Conservation (phyloP, 2,888 invertebrate species). For the Rutpela maculata region DNA sequence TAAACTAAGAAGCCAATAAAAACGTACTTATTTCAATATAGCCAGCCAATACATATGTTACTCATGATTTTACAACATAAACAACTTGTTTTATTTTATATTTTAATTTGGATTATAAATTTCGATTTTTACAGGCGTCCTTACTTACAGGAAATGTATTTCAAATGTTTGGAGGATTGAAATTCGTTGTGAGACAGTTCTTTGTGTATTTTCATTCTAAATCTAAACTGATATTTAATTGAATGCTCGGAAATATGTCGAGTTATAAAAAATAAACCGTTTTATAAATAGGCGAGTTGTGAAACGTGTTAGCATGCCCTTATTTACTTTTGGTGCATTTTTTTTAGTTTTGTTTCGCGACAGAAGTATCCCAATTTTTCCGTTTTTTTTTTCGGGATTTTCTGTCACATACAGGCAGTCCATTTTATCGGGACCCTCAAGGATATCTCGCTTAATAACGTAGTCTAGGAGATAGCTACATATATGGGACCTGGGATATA, state of each 20-base stretch:
- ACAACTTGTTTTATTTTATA: conserved; percentile 38
- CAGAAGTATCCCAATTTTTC: too few species aligned
- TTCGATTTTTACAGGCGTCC: conserved; percentile 19
- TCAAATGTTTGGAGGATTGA: conserved; percentile 33
- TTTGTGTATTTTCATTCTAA: conserved; percentile 28
- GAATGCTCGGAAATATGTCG: conserved; percentile 10
- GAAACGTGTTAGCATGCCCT: too few species aligned
- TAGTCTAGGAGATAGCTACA: too few species aligned
- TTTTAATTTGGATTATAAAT: conserved; percentile 34
- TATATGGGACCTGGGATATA: too few species aligned
- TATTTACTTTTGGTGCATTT: too few species aligned
- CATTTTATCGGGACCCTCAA: too few species aligned
- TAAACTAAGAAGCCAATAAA: conserved; percentile 54
- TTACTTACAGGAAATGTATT: conserved; percentile 28
- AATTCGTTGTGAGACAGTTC: conserved; percentile 4
- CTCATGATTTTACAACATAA: conserved; percentile 45
- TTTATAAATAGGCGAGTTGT: conserved; percentile 12
- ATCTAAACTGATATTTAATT: conserved; percentile 28
- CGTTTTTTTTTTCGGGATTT: too few species aligned
- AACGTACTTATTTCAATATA: conserved; percentile 51
- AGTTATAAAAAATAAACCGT: conserved; percentile 14
- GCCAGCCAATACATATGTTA: conserved; percentile 53
- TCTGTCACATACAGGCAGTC: too few species aligned
- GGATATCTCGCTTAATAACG: too few species aligned
- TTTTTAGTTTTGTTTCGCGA: too few species aligned